These are phyloP conservation scores for Pterophyllum scalare DNA, from an alignment of 2,113 vertebrate species.

Conservation along the genomic window DNA sequence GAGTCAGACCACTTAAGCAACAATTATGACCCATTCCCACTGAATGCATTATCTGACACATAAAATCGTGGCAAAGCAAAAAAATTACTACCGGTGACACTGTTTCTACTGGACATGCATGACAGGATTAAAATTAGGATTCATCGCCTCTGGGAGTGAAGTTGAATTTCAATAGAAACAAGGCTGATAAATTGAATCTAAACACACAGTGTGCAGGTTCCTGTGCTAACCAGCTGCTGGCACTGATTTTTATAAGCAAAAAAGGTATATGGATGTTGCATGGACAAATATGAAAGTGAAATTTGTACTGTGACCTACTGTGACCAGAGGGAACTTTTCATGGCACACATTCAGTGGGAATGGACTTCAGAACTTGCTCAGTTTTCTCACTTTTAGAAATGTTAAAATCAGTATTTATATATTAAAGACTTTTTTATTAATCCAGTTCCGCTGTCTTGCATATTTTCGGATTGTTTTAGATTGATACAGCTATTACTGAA, in stretches of 20 bases:
- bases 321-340: background rate
- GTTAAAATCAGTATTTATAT: no score
- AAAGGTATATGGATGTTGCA: no score
- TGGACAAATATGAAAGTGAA: no score
- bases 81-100: background rate
- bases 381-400: no score
- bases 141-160: background rate
- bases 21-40: background rate
- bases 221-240: background rate
- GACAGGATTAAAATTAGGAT: background rate
- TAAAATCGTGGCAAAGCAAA: background rate
- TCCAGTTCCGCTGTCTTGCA: no score
- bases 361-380: background rate
- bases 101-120: background rate
- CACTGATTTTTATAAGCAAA: no score
- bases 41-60: background rate
- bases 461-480: background rate
- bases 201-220: background rate
- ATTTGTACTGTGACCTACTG: no score
- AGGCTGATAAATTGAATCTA: background rate
- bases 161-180: background rate
- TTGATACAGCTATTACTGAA: background rate
- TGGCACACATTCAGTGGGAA: background rate
- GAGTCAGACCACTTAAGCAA: slow-evolving; percentile 9
- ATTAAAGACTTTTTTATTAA: no score